Conservation (phyloP, 2,797 vertebrate genomes). For the Cyprinodon diabolis region DNA sequence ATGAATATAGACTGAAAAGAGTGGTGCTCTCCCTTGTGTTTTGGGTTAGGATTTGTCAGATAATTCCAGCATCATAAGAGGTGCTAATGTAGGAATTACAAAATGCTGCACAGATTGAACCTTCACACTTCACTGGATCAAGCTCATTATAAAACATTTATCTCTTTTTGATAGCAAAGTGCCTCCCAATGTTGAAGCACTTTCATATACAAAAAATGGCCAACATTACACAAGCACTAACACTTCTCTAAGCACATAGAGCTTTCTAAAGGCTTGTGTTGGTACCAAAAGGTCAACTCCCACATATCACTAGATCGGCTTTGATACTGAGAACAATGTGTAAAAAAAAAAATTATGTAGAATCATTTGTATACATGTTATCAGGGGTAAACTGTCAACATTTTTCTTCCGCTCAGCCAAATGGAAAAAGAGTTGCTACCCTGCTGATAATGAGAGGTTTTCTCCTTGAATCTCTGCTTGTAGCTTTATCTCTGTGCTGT, state of each 20-base stretch:
- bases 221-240: constrained; percentile 2
- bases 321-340: constrained; percentile 10
- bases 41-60: constrained; percentile 17
- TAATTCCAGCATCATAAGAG: constrained; percentile 38
- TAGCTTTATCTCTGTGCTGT: constrained; percentile 12
- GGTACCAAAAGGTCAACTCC: constrained; percentile 1
- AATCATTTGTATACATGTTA: constrained; percentile 9
- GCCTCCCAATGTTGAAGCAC: constrained; percentile 35
- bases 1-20: constrained; percentile 15
- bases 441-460: constrained; percentile 19
- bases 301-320: constrained; percentile 3
- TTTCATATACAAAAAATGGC: constrained; percentile 16
- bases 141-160: constrained; percentile 69
- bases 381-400: constrained; percentile 9
- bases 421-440: neutral
- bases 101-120: constrained; percentile 41
- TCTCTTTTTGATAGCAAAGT: constrained; percentile 73
- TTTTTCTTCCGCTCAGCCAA: constrained; percentile 4
- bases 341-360: constrained; percentile 31
- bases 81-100: constrained; percentile 42
- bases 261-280: neutral
- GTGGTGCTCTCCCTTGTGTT: constrained; percentile 11
- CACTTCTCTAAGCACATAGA: neutral
- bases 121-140: constrained; percentile 60
- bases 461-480: constrained; percentile 16